These are phyloP conservation scores for Rhombomys opimus DNA, from an alignment of 2,113 vertebrate species.

Conservation along the genomic window DNA sequence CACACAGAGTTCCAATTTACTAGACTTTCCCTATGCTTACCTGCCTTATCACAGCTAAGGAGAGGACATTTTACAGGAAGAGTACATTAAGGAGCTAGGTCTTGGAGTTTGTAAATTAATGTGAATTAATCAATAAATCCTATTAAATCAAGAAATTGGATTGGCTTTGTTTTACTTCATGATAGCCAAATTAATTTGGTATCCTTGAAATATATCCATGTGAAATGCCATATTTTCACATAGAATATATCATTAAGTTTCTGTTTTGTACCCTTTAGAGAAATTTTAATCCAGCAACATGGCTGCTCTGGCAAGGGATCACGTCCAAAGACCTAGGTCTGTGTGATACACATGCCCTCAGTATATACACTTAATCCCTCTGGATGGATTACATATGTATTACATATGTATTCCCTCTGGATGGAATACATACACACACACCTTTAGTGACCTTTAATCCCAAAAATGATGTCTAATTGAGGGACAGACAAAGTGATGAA, in stretches of 20 bases:
- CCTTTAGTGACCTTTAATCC: too few species aligned
- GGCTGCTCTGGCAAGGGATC: too few species aligned
- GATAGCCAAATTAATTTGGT: not conserved
- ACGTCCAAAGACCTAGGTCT: too few species aligned
- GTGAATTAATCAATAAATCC: not conserved
- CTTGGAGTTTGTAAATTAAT: slow-evolving; percentile 6
- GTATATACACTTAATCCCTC: too few species aligned
- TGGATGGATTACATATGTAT: too few species aligned
- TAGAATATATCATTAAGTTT: not conserved
- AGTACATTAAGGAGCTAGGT: not conserved
- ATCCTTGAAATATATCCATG: not conserved
- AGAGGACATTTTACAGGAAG: not conserved
- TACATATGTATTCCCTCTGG: too few species aligned
- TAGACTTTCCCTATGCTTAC: not conserved
- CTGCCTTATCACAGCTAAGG: not conserved
- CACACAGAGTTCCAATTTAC: not conserved
- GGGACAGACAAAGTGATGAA: too few species aligned
- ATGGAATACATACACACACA: too few species aligned
- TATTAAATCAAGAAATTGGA: not conserved
- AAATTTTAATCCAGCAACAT: too few species aligned
- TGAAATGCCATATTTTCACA: not conserved
- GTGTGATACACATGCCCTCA: too few species aligned
- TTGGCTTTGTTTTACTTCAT: not conserved
- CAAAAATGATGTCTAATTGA: too few species aligned
- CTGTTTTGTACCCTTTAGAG: not conserved